Evolutionary conservation across 2,797 vertebrate species (phyloP).

Genomic region (Botia almorhae): DNA sequence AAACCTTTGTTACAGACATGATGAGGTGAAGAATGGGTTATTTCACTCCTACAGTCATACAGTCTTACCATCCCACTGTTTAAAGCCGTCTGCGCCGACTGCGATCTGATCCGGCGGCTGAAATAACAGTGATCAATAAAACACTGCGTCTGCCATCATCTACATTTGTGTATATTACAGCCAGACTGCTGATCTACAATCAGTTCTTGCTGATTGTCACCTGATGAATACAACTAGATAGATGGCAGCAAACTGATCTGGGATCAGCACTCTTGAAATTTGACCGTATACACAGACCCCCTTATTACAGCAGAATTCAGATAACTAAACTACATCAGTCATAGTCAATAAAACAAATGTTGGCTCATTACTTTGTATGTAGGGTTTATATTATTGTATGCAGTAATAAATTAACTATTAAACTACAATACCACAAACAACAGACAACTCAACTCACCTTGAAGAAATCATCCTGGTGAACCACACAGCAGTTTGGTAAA

Average conservation of each 20-base stretch:
- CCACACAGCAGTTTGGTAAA: slow-evolving; percentile 92
- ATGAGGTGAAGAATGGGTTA: slow-evolving; percentile 46
- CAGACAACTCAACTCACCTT: slow-evolving; percentile 80
- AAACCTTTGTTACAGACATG: slow-evolving; percentile 42
- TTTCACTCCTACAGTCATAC: slow-evolving; percentile 52
- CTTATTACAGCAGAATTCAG: neutral
- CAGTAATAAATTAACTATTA: too few relatives aligned
- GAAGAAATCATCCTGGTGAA: slow-evolving; percentile 96
- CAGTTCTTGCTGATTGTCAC: slow-evolving; percentile 25
- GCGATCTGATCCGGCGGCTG: slow-evolving; percentile 91
- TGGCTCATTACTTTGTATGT: too few relatives aligned
- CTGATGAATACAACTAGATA: slow-evolving; percentile 43
- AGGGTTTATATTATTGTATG: neutral
- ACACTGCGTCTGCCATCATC: slow-evolving; percentile 78
- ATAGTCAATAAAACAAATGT: neutral
- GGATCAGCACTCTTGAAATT: slow-evolving; percentile 3
- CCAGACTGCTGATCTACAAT: slow-evolving; percentile 46
- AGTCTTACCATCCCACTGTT: slow-evolving; percentile 91
- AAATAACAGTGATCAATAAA: slow-evolving; percentile 88
- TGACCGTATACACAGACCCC: too few relatives aligned
- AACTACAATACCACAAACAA: too few relatives aligned
- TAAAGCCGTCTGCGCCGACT: slow-evolving; percentile 90
- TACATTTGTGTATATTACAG: slow-evolving; percentile 63
- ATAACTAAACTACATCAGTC: neutral
- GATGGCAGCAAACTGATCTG: slow-evolving; percentile 22